phyloP scores from a whole-genome alignment of 2,888 invertebrate species.

The Seira ritae region DNA sequence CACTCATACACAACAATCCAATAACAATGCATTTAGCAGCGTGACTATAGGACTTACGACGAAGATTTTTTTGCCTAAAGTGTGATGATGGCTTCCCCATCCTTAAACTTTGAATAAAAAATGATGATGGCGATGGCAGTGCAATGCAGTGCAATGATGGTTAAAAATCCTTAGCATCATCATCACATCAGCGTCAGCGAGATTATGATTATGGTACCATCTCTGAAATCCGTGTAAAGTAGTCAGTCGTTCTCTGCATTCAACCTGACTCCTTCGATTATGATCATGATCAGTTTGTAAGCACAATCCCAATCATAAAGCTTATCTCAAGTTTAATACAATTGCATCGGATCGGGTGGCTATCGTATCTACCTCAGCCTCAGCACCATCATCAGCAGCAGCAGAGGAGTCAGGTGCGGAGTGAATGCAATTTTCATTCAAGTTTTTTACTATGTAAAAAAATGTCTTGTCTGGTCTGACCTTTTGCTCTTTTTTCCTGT shows the following conservation, averaged over 20 bases:
- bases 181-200: not conserved
- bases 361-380: no score
- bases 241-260: not conserved
- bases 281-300: not conserved
- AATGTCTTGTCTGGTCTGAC: constrained; percentile 45
- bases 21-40: not conserved
- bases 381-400: not conserved
- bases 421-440: constrained; percentile 26
- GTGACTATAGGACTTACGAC: no score
- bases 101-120: constrained; percentile 8
- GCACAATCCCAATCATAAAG: constrained; percentile 4
- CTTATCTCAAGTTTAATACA: constrained; percentile 3
- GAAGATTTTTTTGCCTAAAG: no score
- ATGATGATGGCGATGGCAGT: constrained; percentile 11
- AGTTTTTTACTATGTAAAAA: constrained; percentile 42
- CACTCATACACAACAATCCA: not conserved
- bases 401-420: constrained; percentile 7
- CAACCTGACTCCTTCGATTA: not conserved
- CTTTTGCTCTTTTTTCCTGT: constrained; percentile 44
- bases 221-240: not conserved
- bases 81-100: constrained; percentile 6
- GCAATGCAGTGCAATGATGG: not conserved
- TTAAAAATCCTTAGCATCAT: not conserved
- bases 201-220: not conserved
- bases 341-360: not conserved